A percentile compares a stretch with the other conserved stretches of the same genome.
These are phyloP conservation scores for Melanaphis sacchari DNA, from an alignment of 1,140 invertebrate genomes.

Conservation along the genomic window DNA sequence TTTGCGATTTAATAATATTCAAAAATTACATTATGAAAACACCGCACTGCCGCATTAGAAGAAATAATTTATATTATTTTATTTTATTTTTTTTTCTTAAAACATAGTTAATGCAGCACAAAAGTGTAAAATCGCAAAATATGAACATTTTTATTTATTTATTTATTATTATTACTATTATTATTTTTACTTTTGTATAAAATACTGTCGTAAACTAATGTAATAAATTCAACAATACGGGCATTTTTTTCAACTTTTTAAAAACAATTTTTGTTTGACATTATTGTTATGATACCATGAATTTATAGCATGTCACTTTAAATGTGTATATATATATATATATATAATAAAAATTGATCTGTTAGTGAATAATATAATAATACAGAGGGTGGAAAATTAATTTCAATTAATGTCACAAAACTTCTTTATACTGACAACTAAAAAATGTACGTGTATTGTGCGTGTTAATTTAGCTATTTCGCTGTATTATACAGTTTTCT, in stretches of 20 bases:
- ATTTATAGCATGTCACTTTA: slow-evolving; percentile 23
- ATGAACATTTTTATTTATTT: background rate
- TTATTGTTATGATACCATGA: slow-evolving; percentile 13
- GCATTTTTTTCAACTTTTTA: slow-evolving; percentile 32
- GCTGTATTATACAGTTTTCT: background rate
- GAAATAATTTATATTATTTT: background rate
- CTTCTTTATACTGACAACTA: slow-evolving; percentile 16
- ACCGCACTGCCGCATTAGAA: background rate
- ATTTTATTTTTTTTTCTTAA: background rate
- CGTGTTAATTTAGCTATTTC: background rate
- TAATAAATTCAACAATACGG: slow-evolving; percentile 29
- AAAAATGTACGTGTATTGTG: background rate
- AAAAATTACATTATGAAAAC: background rate
- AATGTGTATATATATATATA: background rate
- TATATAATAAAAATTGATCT: slow-evolving; percentile 14
- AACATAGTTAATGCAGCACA: background rate
- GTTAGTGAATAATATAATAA: background rate
- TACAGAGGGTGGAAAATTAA: background rate
- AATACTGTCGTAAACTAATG: slow-evolving; percentile 19
- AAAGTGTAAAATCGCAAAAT: background rate
- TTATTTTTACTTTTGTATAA: slow-evolving; percentile 1
- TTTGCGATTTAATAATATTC: background rate
- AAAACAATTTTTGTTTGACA: slow-evolving; percentile 24
- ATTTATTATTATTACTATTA: slow-evolving; percentile 1
- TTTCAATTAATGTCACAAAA: slow-evolving; percentile 34